A percentile compares a stretch with the other conserved stretches of the same genome.
Conservation (phyloP, 2,113 vertebrate genomes). For the Sphaerodactylus townsendi region DNA sequence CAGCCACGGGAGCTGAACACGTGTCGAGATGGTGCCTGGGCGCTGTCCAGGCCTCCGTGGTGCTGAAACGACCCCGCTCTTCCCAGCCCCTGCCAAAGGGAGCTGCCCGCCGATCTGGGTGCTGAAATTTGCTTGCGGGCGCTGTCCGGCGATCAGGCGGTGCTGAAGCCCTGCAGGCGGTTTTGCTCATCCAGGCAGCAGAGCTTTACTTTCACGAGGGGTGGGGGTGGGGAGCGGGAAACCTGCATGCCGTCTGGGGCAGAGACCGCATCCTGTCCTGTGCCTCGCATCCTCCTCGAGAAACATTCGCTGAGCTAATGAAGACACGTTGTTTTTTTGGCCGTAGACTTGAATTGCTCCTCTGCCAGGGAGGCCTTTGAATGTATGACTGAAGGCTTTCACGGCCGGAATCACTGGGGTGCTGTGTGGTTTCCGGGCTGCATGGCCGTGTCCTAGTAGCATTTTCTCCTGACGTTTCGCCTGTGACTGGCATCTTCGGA, state of each 20-base stretch:
- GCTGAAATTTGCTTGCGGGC: too few species aligned
- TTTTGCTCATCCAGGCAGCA: too few species aligned
- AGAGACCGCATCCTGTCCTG: not conserved
- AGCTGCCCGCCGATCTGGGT: not conserved
- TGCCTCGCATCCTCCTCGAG: not conserved
- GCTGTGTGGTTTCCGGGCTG: too few species aligned
- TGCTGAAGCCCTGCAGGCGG: not conserved
- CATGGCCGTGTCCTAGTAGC: too few species aligned
- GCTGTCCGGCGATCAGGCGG: not conserved
- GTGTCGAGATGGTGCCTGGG: too few species aligned
- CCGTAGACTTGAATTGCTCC: too few species aligned
- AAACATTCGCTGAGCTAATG: not conserved
- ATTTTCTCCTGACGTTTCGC: too few species aligned
- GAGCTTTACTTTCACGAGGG: not conserved
- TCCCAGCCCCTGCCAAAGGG: not conserved
- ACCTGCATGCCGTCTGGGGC: not conserved
- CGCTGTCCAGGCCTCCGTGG: not conserved
- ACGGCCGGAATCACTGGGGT: too few species aligned
- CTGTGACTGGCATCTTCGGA: too few species aligned
- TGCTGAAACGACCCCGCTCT: not conserved
- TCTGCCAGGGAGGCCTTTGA: too few species aligned
- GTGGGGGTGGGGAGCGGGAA: not conserved
- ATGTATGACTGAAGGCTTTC: too few species aligned
- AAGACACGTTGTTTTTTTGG: not conserved
- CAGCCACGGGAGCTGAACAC: too few species aligned